Evolutionary conservation across 2,113 vertebrate species (phyloP).

Genomic region (Oostethus manadensis): DNA sequence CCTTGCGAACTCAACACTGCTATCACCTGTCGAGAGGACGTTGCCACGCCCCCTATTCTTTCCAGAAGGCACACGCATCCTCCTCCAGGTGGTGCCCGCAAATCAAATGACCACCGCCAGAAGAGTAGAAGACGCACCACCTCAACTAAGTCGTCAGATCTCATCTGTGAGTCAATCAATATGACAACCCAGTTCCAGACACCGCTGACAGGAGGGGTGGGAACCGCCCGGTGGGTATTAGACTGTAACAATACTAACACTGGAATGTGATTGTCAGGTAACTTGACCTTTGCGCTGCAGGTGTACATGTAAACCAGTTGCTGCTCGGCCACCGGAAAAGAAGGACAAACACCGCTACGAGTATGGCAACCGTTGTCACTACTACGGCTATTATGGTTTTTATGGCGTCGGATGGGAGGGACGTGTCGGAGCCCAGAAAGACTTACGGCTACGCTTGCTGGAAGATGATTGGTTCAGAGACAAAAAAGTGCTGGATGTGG

Average conservation of each 20-base stretch:
- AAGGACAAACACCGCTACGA: constrained; percentile 70
- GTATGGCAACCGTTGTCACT: constrained; percentile 78
- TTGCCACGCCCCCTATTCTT: constrained; percentile 77
- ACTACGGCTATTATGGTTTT: constrained; percentile 81
- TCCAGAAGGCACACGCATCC: constrained; percentile 67
- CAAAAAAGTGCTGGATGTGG: constrained; percentile 80
- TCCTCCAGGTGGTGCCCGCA: constrained; percentile 36
- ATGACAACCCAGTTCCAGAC: constrained; percentile 55
- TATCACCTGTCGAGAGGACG: constrained; percentile 84
- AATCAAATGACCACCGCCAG: constrained; percentile 53
- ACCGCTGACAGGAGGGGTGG: constrained; percentile 47
- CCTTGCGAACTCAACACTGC: constrained; percentile 85
- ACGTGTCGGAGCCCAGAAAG: constrained; percentile 65
- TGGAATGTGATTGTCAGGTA: constrained; percentile 2
- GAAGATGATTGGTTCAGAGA: constrained; percentile 81
- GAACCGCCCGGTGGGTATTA: constrained; percentile 24
- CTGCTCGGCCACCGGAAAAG: background rate
- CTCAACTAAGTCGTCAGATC: constrained; percentile 56
- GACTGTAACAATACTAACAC: fast-evolving
- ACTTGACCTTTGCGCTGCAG: constrained; percentile 16
- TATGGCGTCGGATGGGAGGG: constrained; percentile 77
- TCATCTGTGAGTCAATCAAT: fast-evolving
- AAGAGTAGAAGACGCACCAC: constrained; percentile 77
- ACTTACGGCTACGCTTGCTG: constrained; percentile 73
- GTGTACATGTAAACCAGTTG: constrained; percentile 20